Evolutionary conservation across 2,113 vertebrate genomes (phyloP), one percentile per base, ranked within the genome.

Genomic region (Vanacampus margaritifer): DNA sequence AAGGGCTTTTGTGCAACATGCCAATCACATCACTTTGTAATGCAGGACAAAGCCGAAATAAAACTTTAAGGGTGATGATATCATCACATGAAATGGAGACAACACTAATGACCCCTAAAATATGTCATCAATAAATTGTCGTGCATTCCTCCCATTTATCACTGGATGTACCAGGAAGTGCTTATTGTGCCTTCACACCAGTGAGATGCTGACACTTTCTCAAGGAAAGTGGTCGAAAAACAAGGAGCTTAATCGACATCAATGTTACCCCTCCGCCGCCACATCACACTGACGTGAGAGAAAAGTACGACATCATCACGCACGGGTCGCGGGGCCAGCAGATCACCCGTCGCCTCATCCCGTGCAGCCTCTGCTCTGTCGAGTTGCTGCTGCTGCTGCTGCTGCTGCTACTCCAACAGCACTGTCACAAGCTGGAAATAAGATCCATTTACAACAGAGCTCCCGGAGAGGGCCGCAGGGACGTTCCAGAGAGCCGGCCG

Each of bases 221-320:
- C 45, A 54, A 74, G 78, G 71, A 68, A 72, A 86, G 78, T 76
- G 73, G 73, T 81, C 75, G 1, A 14, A 69, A 74, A 73, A 72
- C 77, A 86, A 66, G 79, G 67, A 37, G 48, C 62, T 78, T 84
- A 79, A 84, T 84, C 80, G 76, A 79, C 71, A 74, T 72, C 69
- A 69, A 50, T 17, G 51, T 62, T 58, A 63, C 46, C 24, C 63
- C 32, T 36, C 36, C 41, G 4, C 72, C 13, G 12, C 19, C 12
- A 36, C 56, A 36, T 66, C 59, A 70, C 51, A 73, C 51, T 51
- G 53, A 72, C 56, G 67, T 37, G 58, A 69, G 54, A 54, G 62
- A 62, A 67, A 67, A 65, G 53, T 19, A 65, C 66, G 2, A 39
- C 32, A 67, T 77, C 35, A 32, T 62, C 39, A 3, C 12, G 37